Evolutionary conservation across 1,140 invertebrate genomes (phyloP).

Genomic region (Achatina immaculata): DNA sequence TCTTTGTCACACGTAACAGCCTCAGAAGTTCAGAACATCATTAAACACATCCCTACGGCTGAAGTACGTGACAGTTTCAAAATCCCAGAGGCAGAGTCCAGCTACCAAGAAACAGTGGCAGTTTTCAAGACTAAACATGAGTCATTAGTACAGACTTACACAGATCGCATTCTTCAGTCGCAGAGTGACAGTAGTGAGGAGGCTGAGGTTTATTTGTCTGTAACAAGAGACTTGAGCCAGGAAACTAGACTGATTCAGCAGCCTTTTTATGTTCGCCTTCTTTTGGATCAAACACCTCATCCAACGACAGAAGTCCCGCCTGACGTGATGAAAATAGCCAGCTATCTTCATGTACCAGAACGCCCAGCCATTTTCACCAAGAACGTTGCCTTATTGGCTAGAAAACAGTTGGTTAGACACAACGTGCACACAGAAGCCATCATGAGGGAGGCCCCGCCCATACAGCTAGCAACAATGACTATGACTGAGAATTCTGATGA

Average conservation of each 20-base stretch:
- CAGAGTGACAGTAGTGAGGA: background rate
- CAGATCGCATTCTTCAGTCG: no score
- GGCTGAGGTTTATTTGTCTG: background rate
- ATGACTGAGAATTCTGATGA: no score
- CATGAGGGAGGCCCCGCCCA: background rate
- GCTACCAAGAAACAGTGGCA: no score
- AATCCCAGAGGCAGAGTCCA: no score
- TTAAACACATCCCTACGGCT: no score
- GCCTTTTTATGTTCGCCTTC: background rate
- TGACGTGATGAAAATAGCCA: background rate
- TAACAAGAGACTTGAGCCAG: background rate
- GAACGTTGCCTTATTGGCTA: background rate
- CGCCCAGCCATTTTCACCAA: background rate
- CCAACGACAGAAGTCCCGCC: background rate
- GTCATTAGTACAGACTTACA: no score
- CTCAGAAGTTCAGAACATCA: no score
- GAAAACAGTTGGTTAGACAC: background rate
- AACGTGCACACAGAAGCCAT: background rate
- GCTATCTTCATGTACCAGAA: background rate
- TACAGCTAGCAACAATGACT: background rate
- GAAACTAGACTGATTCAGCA: background rate
- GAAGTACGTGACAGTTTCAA: no score
- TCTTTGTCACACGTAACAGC: no score
- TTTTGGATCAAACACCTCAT: background rate
- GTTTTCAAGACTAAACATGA: no score